A percentile compares a stretch with the other conserved stretches of the same genome.
Conservation (phyloP, 2,888 invertebrate genomes). For the Erebia aethiops region DNA sequence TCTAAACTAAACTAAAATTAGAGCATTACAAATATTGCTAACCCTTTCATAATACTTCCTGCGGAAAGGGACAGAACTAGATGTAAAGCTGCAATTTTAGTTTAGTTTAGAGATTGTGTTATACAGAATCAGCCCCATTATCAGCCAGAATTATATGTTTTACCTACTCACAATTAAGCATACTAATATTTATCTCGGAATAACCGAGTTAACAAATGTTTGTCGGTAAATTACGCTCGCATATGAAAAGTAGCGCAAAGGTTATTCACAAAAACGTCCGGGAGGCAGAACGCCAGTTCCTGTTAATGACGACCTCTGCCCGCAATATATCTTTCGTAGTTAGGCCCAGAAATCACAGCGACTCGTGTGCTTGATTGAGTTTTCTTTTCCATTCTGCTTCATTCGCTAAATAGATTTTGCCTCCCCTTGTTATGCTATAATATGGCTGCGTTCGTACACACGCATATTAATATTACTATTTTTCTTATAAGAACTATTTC, state of each 20-base stretch:
- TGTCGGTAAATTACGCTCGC: constrained; percentile 62
- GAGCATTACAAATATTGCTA: too few species aligned
- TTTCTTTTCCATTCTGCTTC: constrained; percentile 78
- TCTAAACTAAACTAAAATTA: too few species aligned
- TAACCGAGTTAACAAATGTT: constrained; percentile 44
- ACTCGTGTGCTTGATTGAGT: constrained; percentile 79
- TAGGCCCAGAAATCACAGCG: constrained; percentile 79
- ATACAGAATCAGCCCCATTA: too few species aligned
- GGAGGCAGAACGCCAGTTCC: constrained; percentile 62
- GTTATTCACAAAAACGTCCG: constrained; percentile 61
- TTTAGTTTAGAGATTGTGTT: too few species aligned
- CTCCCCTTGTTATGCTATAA: neutral
- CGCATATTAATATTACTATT: neutral
- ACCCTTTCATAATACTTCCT: too few species aligned
- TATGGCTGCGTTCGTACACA: neutral
- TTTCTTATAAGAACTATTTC: neutral
- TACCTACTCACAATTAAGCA: constrained; percentile 10
- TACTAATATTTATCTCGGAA: constrained; percentile 30
- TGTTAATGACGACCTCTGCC: constrained; percentile 70
- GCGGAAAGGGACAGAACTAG: too few species aligned
- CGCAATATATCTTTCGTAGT: constrained; percentile 77
- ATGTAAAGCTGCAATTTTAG: too few species aligned
- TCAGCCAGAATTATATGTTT: too few species aligned
- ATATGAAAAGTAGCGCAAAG: constrained; percentile 68
- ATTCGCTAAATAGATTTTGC: constrained; percentile 72